Evolutionary conservation across 2,797 vertebrate species (phyloP).

Genomic region (Coregonus ussuriensis): DNA sequence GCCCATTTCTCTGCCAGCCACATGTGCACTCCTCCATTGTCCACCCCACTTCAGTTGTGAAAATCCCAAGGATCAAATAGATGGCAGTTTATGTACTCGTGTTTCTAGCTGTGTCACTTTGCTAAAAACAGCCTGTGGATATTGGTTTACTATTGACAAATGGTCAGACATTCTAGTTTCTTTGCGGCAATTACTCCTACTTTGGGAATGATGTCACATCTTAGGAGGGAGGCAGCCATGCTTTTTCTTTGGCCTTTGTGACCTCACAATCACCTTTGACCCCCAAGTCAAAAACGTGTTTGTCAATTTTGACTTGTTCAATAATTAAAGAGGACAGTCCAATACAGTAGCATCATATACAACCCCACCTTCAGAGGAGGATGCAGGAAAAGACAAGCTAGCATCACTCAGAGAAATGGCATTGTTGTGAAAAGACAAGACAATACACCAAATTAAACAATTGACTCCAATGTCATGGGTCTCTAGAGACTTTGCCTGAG

Average conservation of each 20-base stretch:
- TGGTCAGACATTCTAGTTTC: not conserved
- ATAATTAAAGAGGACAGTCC: not conserved
- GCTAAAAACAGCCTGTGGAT: not conserved
- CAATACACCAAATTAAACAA: not conserved
- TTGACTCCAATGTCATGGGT: too few species aligned
- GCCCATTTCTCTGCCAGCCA: not conserved
- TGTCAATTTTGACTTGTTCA: not conserved
- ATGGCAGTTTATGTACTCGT: not conserved
- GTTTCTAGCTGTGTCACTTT: not conserved
- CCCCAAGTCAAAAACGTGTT: conserved; percentile 16
- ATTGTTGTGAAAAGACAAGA: not conserved
- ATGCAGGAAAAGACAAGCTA: not conserved
- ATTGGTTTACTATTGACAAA: not conserved
- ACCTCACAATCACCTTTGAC: conserved; percentile 28
- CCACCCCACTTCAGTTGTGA: not conserved
- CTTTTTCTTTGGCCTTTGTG: conserved; percentile 38
- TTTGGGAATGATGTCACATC: conserved; percentile 32
- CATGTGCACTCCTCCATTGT: not conserved
- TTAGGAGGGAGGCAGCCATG: conserved; percentile 25
- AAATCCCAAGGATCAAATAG: not conserved
- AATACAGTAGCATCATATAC: not conserved
- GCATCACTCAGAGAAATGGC: not conserved
- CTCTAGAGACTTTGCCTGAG: too few species aligned
- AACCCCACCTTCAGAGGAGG: not conserved
- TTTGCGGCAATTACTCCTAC: not conserved